Evolutionary conservation across 2,113 vertebrate genomes (phyloP).

Genomic region (Crotophaga sulcirostris): DNA sequence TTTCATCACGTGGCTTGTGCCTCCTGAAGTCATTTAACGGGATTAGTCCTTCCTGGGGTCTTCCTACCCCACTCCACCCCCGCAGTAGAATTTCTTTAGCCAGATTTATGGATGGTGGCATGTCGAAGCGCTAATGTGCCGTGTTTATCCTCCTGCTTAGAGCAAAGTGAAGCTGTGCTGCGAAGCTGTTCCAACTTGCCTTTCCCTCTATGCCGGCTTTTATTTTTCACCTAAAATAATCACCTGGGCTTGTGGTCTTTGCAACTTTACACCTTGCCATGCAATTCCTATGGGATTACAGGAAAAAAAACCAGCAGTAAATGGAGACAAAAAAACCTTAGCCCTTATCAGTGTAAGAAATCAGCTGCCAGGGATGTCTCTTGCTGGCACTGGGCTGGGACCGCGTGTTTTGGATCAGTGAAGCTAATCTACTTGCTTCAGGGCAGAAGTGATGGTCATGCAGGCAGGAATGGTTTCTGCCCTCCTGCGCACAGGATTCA

Average conservation of each 20-base stretch:
- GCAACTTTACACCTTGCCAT: fast-evolving
- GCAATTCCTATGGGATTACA: not conserved
- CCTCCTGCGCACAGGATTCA: not conserved
- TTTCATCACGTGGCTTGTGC: conserved; percentile 7
- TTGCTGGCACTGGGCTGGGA: not conserved
- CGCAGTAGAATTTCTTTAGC: not conserved
- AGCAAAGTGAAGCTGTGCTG: not conserved
- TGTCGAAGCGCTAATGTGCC: not conserved
- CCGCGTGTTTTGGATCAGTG: not conserved
- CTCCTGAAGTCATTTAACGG: not conserved
- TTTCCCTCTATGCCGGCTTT: not conserved
- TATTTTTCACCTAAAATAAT: not conserved
- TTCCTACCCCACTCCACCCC: not conserved
- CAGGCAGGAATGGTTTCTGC: not conserved
- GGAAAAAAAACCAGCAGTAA: not conserved
- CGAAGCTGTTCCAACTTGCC: not conserved
- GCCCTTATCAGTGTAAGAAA: not conserved
- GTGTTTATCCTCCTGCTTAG: not conserved
- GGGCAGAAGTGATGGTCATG: not conserved
- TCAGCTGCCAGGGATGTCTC: not conserved
- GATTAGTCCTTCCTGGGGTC: conserved; percentile 42
- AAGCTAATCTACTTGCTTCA: not conserved
- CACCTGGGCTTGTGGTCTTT: not conserved
- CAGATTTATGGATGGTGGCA: conserved; percentile 25
- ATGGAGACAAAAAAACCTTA: not conserved